phyloP scores from a whole-genome alignment of 2,797 vertebrate species.

The Alca torda region DNA sequence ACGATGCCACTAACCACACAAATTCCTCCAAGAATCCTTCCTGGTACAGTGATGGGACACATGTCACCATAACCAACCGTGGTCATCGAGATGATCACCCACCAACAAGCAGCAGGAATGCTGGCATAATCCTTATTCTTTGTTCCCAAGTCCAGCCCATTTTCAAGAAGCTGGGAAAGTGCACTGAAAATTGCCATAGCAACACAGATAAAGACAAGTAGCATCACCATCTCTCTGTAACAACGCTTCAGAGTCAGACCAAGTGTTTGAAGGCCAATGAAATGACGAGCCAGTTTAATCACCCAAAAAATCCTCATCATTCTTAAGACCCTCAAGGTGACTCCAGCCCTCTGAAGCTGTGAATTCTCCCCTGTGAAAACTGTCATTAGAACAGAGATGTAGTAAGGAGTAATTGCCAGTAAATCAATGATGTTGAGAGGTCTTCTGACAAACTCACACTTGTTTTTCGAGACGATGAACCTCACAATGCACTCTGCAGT shows the following conservation, averaged over 20 bases:
- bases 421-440: conserved; percentile 98
- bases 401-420: conserved; percentile 97
- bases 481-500: conserved; percentile 96
- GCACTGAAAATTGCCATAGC: conserved; percentile 99
- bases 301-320: conserved; percentile 99
- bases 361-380: conserved; percentile 91
- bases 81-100: conserved; percentile 99
- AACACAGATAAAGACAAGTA: conserved; percentile 96
- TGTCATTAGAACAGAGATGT: conserved; percentile 91
- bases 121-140: conserved; percentile 95
- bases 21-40: conserved; percentile 95
- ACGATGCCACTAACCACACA: conserved; percentile 99
- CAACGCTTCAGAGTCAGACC: conserved; percentile 95
- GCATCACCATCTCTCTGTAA: conserved; percentile 98
- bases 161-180: conserved; percentile 95
- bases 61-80: conserved; percentile 98
- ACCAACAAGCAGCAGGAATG: conserved; percentile 98
- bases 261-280: conserved; percentile 97
- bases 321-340: conserved; percentile 92
- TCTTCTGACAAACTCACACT: conserved; percentile 95
- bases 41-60: conserved; percentile 94
- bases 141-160: conserved; percentile 90
- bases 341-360: conserved; percentile 93
- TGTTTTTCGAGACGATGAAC: conserved; percentile 95
- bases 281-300: conserved; percentile 98